A percentile compares a stretch with the other conserved stretches of the same genome.
phyloP scores from a whole-genome alignment of 2,113 vertebrate species.

The Malurus alboscapulatus region DNA sequence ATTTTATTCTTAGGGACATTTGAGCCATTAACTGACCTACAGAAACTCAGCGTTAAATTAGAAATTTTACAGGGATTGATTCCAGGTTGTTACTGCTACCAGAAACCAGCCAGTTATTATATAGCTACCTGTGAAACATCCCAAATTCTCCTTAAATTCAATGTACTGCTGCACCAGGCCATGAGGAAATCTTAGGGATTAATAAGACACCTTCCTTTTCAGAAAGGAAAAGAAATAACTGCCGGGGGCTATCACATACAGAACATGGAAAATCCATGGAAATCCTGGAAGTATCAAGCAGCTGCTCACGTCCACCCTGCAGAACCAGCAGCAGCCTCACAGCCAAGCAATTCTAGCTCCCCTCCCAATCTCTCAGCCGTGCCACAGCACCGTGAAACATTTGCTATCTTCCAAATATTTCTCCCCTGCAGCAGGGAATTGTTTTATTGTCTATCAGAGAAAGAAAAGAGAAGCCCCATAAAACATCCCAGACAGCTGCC shows the following conservation, averaged over 20 bases:
- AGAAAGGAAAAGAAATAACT: background rate
- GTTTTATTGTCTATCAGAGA: background rate
- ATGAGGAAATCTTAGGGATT: background rate
- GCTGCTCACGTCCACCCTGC: background rate
- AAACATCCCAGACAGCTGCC: constrained; percentile 5
- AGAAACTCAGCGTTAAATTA: background rate
- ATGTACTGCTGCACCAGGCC: background rate
- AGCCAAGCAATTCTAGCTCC: background rate
- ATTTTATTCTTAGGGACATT: background rate
- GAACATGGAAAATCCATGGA: background rate
- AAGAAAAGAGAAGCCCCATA: background rate
- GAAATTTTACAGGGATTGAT: background rate
- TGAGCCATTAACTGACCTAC: background rate
- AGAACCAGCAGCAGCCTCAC: background rate
- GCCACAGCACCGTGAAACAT: background rate
- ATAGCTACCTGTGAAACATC: background rate
- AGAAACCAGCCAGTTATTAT: background rate
- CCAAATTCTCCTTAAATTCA: background rate
- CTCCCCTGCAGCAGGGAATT: background rate
- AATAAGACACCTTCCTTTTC: background rate
- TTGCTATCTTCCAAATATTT: background rate
- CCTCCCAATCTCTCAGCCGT: background rate
- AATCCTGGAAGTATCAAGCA: background rate
- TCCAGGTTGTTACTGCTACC: background rate
- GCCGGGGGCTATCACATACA: background rate